A percentile compares a stretch with the other conserved stretches of the same genome.
These are phyloP conservation scores for Eleginops maclovinus DNA, from an alignment of 2,113 vertebrate species.

Conservation along the genomic window DNA sequence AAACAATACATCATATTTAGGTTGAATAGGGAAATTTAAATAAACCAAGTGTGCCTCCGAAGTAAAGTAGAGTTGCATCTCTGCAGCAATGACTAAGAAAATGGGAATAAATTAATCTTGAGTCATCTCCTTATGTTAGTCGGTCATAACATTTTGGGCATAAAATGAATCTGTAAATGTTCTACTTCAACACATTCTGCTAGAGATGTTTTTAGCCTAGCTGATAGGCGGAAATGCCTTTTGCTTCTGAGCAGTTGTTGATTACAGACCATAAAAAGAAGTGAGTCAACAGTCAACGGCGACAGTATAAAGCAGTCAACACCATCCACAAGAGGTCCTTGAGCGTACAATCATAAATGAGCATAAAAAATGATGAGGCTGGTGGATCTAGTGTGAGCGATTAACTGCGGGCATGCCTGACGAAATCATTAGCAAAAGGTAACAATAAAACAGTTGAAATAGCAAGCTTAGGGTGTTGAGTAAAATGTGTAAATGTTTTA, in stretches of 20 bases:
- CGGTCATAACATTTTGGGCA: not conserved
- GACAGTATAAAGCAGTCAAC: not conserved
- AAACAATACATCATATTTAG: not conserved
- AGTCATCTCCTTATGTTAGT: not conserved
- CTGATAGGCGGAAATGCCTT: not conserved
- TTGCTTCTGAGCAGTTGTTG: not conserved
- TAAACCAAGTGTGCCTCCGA: not conserved
- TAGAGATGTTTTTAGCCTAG: not conserved
- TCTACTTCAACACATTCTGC: no score
- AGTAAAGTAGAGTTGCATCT: not conserved
- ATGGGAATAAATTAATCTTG: not conserved
- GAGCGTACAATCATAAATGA: no score
- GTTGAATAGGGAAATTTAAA: not conserved
- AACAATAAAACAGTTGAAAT: no score
- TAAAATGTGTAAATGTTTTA: no score
- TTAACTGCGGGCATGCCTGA: no score
- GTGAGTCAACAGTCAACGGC: not conserved
- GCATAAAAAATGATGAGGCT: no score
- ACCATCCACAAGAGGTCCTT: no score
- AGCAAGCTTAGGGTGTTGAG: no score
- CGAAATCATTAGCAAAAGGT: no score
- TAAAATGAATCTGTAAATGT: not conserved
- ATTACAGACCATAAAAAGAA: not conserved
- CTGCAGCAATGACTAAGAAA: not conserved
- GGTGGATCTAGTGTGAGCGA: no score